These are phyloP conservation scores for Heliconius hermathena DNA, from an alignment of 1,140 invertebrate genomes.

Conservation along the genomic window DNA sequence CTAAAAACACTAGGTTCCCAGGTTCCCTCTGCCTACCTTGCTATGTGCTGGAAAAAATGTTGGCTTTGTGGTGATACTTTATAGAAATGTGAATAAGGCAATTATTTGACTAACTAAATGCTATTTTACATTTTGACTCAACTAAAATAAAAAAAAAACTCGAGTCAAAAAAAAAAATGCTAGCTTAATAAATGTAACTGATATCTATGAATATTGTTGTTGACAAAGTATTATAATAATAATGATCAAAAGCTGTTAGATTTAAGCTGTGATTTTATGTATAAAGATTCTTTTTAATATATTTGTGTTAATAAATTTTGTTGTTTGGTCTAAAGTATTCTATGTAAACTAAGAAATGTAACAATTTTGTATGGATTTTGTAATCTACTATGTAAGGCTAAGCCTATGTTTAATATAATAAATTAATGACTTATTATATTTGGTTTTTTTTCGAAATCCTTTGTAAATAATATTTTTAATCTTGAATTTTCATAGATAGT, in stretches of 20 bases:
- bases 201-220: neutral
- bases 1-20: too few species aligned
- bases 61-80: too few species aligned
- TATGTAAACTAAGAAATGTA: slow-evolving; percentile 29
- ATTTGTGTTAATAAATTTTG: slow-evolving; percentile 6
- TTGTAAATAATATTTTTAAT: too few species aligned
- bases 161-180: too few species aligned
- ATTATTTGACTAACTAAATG: too few species aligned
- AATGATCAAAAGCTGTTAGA: neutral
- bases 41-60: too few species aligned
- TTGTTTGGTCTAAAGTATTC: slow-evolving; percentile 25
- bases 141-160: too few species aligned
- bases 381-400: slow-evolving; percentile 6
- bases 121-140: too few species aligned
- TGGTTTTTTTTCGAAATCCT: neutral
- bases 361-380: slow-evolving; percentile 28
- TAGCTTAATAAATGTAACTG: neutral
- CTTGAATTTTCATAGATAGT: too few species aligned
- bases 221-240: slow-evolving; percentile 7
- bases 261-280: neutral
- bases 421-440: neutral
- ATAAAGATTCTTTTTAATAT: slow-evolving; percentile 2
- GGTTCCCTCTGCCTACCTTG: too few species aligned
- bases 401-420: neutral
- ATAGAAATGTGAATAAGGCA: too few species aligned